Percentiles rank a stretch among this genome's conserved stretches.
Conservation (phyloP, 1,140 invertebrate genomes). For the Drosophila lowei region DNA sequence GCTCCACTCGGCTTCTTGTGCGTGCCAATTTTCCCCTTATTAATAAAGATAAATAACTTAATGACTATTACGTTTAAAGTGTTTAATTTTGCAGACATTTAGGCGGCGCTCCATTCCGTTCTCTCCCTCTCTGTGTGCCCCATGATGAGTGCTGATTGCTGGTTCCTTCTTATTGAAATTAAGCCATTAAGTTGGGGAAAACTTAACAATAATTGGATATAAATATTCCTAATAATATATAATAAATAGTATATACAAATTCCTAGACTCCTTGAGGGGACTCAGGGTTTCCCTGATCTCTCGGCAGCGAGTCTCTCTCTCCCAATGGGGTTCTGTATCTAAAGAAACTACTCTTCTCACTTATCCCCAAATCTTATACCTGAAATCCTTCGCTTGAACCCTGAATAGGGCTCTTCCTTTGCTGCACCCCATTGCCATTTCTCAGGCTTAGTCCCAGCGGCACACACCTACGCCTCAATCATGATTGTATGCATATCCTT, state of each 20-base stretch:
- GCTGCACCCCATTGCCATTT: constrained; percentile 3
- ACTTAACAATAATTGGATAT: no score
- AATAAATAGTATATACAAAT: no score
- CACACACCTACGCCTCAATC: constrained; percentile 12
- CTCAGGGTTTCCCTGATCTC: no score
- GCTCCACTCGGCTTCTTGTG: constrained; percentile 60
- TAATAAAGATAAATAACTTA: constrained; percentile 82
- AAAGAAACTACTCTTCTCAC: no score
- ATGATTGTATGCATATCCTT: constrained; percentile 45
- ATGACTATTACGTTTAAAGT: constrained; percentile 79
- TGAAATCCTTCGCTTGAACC: no score
- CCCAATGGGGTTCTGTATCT: no score
- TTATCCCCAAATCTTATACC: no score
- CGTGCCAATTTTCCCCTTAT: constrained; percentile 80
- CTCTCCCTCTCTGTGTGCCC: not conserved
- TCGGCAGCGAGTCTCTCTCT: no score
- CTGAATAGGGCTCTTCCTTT: no score
- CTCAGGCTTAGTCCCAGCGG: not conserved
- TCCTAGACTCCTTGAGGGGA: no score
- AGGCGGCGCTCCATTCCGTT: constrained; percentile 25
- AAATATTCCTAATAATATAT: no score
- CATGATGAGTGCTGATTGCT: constrained; percentile 26
- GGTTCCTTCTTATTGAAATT: constrained; percentile 31
- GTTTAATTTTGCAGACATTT: constrained; percentile 71
- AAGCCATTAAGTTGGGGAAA: constrained; percentile 28